Base-by-base conservation (phyloP, 2,797 vertebrate species). In the Carapus acus region DNA sequence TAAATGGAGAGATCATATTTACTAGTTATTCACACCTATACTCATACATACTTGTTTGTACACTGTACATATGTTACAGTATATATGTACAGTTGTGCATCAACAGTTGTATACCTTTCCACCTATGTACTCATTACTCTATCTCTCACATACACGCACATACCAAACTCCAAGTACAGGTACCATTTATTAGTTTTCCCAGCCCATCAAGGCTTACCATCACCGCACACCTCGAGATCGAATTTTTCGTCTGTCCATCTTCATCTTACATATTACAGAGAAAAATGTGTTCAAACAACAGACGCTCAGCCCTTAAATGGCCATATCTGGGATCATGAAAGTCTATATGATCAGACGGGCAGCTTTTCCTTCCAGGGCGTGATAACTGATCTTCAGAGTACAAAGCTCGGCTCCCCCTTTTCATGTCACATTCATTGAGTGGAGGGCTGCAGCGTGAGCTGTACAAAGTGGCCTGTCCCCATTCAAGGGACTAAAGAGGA, bases 381-480 rank as follows among this genome's bases (percentile, higher is more conserved):
- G 74, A 78, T 86, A 88, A 89, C 85, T 87, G 84, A 87, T 89
- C 82, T 86, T 87, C 76, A 68, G 62, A 85, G 83, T 87, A 89
- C 88, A 90, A 90, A 90, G 87, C 85, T 81, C 69, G 52, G 74
- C 80, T 74, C 70, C 64, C 71, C 82, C 86, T 88, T 90, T 90
- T 90, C 86, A 90, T 90, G 84, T 90, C 79, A 86, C 80, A 80
- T 86, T 78, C 83, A 83, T 83, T 83, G 77, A 85, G 83, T 78
- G 80, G 71, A 81, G 80, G 74, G 75, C 76, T 70, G 80, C 62
- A 48, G 76, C 65, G 65, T 37, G 49, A 78, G 75, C 80, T 71
- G 64, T 77, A 65, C 84, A 83, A 87, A 88, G 84, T 85, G 86
- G 83, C 71, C n/a, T 69, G 56, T 48, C 62, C 54, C 81, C 70